phyloP scores from a whole-genome alignment of 2,888 invertebrate species.

The Limnephilus rhombicus region DNA sequence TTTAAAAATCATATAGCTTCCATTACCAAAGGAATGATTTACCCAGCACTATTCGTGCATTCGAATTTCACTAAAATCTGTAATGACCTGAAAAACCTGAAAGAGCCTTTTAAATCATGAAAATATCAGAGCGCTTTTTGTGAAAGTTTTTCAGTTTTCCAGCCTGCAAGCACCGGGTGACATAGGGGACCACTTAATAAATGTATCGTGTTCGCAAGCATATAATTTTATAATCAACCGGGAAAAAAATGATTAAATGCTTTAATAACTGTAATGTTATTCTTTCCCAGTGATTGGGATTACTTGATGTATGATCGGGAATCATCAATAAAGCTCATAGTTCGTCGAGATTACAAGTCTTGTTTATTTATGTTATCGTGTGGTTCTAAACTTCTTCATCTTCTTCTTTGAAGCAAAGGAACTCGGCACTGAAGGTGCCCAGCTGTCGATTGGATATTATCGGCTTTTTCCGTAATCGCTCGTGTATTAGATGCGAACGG shows the following conservation, averaged over 20 bases:
- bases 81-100: constrained; percentile 4
- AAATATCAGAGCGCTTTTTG: neutral
- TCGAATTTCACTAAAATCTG: neutral
- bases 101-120: neutral
- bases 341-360: no score
- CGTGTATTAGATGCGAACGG: no score
- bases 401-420: no score
- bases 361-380: no score
- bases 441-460: no score
- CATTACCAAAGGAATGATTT: neutral
- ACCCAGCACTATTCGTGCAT: neutral
- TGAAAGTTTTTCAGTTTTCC: neutral
- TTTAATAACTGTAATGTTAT: no score
- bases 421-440: no score
- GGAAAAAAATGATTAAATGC: neutral
- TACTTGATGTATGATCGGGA: no score
- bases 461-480: no score
- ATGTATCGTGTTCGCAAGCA: neutral
- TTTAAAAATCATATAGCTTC: neutral
- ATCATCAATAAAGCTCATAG: no score
- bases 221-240: neutral
- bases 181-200: neutral
- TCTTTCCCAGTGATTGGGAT: no score
- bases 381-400: no score
- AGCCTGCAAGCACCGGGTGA: neutral